A percentile compares a stretch with the other conserved stretches of the same genome.
phyloP scores from a whole-genome alignment of 1,140 invertebrate genomes.

The Drosophila baimaii region DNA sequence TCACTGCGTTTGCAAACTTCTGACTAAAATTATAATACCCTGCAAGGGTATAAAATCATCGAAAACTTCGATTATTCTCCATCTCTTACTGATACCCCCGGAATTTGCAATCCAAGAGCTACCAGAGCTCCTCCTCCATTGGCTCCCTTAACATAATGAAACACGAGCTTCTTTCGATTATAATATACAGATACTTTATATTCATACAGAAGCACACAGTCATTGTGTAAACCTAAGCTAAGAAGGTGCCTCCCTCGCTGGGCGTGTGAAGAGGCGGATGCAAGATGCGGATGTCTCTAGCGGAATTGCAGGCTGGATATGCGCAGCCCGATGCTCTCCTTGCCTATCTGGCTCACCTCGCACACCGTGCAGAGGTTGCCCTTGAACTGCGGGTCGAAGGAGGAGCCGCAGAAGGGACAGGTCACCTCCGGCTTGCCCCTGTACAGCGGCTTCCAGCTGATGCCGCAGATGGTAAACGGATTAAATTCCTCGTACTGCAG shows the following conservation, averaged over 20 bases:
- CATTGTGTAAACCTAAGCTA: conserved; percentile 50
- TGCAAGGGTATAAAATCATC: no score
- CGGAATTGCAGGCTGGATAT: conserved; percentile 87
- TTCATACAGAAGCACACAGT: conserved; percentile 41
- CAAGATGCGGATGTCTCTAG: conserved; percentile 39
- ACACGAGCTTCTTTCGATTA: conserved; percentile 11
- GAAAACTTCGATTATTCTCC: no score
- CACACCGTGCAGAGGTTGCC: conserved; percentile 94
- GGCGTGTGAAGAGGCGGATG: conserved; percentile 9
- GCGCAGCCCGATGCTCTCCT: conserved; percentile 93
- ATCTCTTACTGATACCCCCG: no score
- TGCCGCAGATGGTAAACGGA: conserved; percentile 97
- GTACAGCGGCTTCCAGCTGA: conserved; percentile 97
- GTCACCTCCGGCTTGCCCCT: conserved; percentile 97
- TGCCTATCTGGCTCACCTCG: conserved; percentile 95
- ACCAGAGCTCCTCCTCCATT: not conserved
- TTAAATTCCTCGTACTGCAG: conserved; percentile 98
- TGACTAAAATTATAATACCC: no score
- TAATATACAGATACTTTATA: conserved; percentile 44
- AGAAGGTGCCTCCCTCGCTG: conserved; percentile 19
- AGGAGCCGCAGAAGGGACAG: conserved; percentile 96
- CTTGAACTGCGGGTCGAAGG: conserved; percentile 94
- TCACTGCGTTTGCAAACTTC: no score
- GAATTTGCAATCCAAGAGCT: not conserved
- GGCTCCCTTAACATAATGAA: no score